A percentile compares a stretch with the other conserved stretches of the same genome.
Evolutionary conservation across 2,113 vertebrate genomes (phyloP).

Genomic region (Acanthisitta chloris): DNA sequence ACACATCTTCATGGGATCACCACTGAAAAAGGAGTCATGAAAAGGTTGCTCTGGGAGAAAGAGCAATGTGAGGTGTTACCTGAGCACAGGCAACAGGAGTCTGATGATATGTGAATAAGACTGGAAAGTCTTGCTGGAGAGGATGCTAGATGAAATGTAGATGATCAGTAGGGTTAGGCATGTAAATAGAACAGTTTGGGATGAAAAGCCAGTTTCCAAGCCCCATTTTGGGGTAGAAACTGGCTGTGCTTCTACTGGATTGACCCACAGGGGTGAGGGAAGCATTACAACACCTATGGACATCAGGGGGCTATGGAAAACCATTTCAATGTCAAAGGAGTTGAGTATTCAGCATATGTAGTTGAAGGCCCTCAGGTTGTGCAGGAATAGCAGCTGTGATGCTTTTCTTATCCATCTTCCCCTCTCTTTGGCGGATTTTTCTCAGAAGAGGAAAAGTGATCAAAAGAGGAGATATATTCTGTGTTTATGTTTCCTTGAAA

Average conservation of each 20-base stretch:
- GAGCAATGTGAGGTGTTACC: neutral
- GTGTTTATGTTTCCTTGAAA: neutral
- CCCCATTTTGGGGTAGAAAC: neutral
- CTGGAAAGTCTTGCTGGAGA: neutral
- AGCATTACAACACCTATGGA: neutral
- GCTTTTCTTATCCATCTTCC: neutral
- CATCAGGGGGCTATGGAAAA: neutral
- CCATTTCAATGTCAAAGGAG: neutral
- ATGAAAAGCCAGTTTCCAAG: neutral
- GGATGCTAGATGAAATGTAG: rapidly evolving
- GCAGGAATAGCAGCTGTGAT: neutral
- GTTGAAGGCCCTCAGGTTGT: neutral
- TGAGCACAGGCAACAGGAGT: rapidly evolving
- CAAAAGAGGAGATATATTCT: neutral
- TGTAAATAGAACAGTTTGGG: neutral
- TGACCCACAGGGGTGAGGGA: neutral
- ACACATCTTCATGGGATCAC: neutral
- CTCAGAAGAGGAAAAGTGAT: neutral
- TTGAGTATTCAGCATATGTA: neutral
- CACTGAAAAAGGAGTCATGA: neutral
- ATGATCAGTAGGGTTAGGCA: too few species aligned
- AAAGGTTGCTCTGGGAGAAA: neutral
- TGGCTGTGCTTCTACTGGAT: neutral
- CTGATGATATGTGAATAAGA: neutral
- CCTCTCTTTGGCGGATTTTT: neutral